phyloP scores from a whole-genome alignment of 2,113 vertebrate species.

The Tricholaema leucomelas region DNA sequence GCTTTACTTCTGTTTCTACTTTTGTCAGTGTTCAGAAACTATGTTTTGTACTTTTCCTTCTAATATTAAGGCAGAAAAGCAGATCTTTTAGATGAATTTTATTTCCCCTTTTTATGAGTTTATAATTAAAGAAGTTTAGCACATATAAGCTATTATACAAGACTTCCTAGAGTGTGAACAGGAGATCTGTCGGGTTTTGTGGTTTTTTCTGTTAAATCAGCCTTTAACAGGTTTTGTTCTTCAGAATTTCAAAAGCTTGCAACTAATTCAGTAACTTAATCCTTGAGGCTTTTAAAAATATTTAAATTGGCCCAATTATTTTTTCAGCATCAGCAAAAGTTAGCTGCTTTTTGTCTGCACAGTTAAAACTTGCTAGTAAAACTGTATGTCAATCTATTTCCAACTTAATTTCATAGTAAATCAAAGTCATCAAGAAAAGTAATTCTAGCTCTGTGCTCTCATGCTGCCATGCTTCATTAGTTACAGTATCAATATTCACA shows the following conservation, averaged over 20 bases:
- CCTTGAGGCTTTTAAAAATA: slow-evolving; percentile 23
- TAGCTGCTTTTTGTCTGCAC: neutral
- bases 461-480: neutral
- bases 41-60: neutral
- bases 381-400: neutral
- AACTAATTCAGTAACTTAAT: neutral
- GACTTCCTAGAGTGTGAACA: slow-evolving; percentile 14
- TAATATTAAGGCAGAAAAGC: neutral
- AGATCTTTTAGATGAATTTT: neutral
- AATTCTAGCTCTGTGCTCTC: neutral
- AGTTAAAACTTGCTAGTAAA: slow-evolving; percentile 8
- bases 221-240: slow-evolving; percentile 4
- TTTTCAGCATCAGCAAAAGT: slow-evolving; percentile 18
- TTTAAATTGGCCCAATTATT: slow-evolving; percentile 19
- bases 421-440: neutral
- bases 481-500: neutral
- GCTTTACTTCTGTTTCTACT: neutral
- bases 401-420: neutral
- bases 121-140: slow-evolving; percentile 32
- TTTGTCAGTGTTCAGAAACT: neutral
- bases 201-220: neutral
- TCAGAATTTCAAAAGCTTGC: neutral
- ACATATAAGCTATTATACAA: slow-evolving; percentile 23
- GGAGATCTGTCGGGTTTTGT: neutral
- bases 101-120: neutral